Percentiles rank a stretch among this genome's conserved stretches.
Conservation (phyloP, 2,113 vertebrate genomes). For the Abramis brama region DNA sequence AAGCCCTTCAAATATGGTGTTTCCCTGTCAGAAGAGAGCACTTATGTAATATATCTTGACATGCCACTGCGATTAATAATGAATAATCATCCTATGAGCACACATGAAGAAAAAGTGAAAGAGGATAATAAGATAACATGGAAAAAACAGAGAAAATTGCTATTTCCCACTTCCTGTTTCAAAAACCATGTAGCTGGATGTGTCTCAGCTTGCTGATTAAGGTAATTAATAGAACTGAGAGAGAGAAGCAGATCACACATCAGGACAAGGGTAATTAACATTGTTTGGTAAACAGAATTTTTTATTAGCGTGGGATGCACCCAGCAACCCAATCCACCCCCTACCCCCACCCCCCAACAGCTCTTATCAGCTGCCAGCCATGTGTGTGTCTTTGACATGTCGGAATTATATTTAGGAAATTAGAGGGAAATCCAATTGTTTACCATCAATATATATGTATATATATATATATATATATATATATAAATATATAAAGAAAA, state of each 20-base stretch:
- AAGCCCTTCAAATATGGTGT: background rate
- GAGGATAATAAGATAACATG: background rate
- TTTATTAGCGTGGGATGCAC: slow-evolving; percentile 31
- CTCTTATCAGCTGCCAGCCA: slow-evolving; percentile 28
- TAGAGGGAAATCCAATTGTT: background rate
- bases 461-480: too few species aligned
- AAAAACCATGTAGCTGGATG: background rate
- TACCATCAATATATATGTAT: background rate
- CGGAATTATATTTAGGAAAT: slow-evolving; percentile 4
- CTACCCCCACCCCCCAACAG: background rate
- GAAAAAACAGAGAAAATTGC: background rate
- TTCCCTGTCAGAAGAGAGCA: background rate
- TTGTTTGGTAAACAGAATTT: slow-evolving; percentile 42
- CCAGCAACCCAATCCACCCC: background rate
- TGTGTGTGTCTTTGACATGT: slow-evolving; percentile 29
- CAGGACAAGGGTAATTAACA: slow-evolving; percentile 46
- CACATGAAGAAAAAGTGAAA: background rate
- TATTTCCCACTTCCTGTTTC: background rate
- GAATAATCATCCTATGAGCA: slow-evolving; percentile 5
- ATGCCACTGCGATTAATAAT: slow-evolving; percentile 9
- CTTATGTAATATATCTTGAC: background rate
- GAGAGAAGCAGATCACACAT: slow-evolving; percentile 18
- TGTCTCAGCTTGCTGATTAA: slow-evolving; percentile 26
- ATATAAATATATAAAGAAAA: too few species aligned
- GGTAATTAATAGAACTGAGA: slow-evolving; percentile 40